Evolutionary conservation across 2,797 vertebrate species (phyloP), one percentile per base, ranked within the genome.

Genomic region (Lepilemur septentrionalis): DNA sequence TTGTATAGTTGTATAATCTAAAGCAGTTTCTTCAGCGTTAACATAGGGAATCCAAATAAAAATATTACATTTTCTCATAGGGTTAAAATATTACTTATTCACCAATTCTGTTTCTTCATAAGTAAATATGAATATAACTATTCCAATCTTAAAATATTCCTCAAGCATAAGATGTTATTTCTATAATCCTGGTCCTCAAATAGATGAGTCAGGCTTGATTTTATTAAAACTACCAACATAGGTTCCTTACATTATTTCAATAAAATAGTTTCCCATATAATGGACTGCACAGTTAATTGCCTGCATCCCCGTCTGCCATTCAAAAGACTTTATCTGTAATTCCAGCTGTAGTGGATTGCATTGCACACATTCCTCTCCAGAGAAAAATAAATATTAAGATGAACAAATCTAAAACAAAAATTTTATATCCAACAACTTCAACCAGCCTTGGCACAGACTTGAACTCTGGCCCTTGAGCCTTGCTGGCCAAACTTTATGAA

Each of bases 191-290:
- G 38, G 43, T 85, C 82, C 20, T 96, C 72, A 94, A 92, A 89
- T 30, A 86, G 46, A 92, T 83, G 72, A 95, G 52, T 86, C 57
- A 94, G 46, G 48, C 55, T 89, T 91, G 46, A 91, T 69, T 96
- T 97, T 89, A 95, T 89, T 96, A 96, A 91, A 96, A 95, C 88
- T 93, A 96, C 65, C 50, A 89, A 93, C 28, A 76, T 22, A 23
- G 80, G 28, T 52, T 88, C 50, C 41, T 93, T 67, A 94, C 0
- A 1, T 84, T 92, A 90, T 91, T 95, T 96, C 50, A 93, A 38
- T 89, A 91, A 96, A 95, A 91, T 41, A 0, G 2, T 52, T 95
- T 93, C 63, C 75, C 80, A 69, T 32, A 92, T 30, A 82, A 93
- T 72, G 38, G 81, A 52, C 41, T 73, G 25, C 41, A 61, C 11